Evolutionary conservation across 1,140 invertebrate species (phyloP), one percentile per base, ranked within the genome.

Genomic region (Caenorhabditis elegans): DNA sequence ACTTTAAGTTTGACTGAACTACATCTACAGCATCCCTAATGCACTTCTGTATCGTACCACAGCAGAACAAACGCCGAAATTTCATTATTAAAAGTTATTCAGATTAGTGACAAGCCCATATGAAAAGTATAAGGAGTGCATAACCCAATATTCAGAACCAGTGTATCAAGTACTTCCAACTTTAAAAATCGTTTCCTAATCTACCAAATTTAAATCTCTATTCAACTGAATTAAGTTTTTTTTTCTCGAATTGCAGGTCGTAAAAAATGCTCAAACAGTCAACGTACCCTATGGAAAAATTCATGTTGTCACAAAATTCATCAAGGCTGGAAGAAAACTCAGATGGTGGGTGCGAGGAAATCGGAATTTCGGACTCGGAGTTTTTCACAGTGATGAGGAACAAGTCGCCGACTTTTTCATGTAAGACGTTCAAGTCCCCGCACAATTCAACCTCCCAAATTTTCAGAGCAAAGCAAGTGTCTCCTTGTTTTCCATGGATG

Each of bases 401-500:
- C 34, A 60, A 46, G 53, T 39, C 2, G 17, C 46, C 2, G 78
- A 79, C 34, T 79, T 65, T 31, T 53, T 60, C 24, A 34, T 36
- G 78, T 79, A 70, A 51, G 53, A 28, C 13, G 2, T 6, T 15
- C n/a, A n/a, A n/a, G n/a, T n/a, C n/a, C n/a, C n/a, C n/a, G n/a
- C n/a, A n/a, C n/a, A n/a, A n/a, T n/a, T n/a, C n/a, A n/a, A n/a
- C n/a, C n/a, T n/a, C n/a, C n/a, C n/a, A n/a, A 36, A 31, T 13
- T 70, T 82, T 26, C 39, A 82, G 80, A 13, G 75, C 75, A 19
- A 48, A 46, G 6, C 80, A 82, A 77, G 36, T 82, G 3, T 36
- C 47, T 19, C 80, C 80, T 6, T 36, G 34, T 22, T 82, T 82
- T 48, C 47, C 80, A 22, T 82, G 80, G 75, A 82, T 82, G 80